Percentiles rank a stretch among this genome's conserved stretches.
phyloP scores from a whole-genome alignment of 2,888 invertebrate species.

The Marronus borbonicus region DNA sequence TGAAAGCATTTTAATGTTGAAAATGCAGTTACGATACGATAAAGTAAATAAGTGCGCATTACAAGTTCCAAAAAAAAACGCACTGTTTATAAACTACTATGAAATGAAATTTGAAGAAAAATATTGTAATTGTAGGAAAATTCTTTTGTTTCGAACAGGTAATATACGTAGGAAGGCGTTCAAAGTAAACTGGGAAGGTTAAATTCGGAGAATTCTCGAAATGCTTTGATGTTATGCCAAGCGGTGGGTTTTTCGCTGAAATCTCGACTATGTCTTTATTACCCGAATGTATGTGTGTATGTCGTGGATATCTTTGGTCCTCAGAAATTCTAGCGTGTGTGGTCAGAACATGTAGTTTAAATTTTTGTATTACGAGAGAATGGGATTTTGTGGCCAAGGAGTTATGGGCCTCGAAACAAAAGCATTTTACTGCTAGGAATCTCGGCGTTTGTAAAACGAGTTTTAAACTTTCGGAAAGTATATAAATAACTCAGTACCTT shows the following conservation, averaged over 20 bases:
- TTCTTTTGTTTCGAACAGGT: not conserved
- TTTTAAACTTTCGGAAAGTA: not conserved
- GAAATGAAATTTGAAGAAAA: too few species aligned
- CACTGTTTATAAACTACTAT: not conserved
- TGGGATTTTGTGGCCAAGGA: not conserved
- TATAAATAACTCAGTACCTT: too few species aligned
- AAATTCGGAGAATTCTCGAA: conserved; percentile 23
- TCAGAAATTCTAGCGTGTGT: not conserved
- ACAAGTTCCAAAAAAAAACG: not conserved
- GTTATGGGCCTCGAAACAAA: not conserved
- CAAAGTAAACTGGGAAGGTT: conserved; percentile 4
- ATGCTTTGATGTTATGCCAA: conserved; percentile 19
- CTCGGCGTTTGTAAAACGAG: not conserved
- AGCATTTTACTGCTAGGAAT: too few species aligned
- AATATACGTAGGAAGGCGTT: not conserved
- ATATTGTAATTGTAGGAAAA: not conserved
- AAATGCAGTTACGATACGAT: too few species aligned
- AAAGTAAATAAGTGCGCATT: not conserved
- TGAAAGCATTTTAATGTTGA: not conserved
- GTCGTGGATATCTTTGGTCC: not conserved
- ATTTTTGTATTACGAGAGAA: not conserved
- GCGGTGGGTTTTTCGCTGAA: conserved; percentile 6
- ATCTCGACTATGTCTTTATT: conserved; percentile 32
- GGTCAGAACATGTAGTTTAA: conserved; percentile 4
- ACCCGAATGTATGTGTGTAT: not conserved